phyloP scores from a whole-genome alignment of 2,888 invertebrate species.

The Pseudeuparius sepicola region DNA sequence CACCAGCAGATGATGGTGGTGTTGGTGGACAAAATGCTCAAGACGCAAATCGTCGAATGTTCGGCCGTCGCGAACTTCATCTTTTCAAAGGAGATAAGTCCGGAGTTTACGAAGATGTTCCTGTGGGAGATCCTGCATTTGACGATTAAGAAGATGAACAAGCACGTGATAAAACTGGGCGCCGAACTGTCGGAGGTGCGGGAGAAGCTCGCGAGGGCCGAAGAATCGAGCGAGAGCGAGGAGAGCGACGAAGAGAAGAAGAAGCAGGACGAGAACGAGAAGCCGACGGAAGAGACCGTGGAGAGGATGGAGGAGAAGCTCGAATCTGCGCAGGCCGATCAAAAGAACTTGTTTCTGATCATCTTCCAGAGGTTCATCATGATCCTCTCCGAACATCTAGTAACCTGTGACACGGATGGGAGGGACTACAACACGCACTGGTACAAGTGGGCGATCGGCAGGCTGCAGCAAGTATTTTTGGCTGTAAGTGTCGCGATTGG shows the following conservation, averaged over 20 bases:
- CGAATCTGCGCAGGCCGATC: constrained; percentile 91
- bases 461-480: constrained; percentile 90
- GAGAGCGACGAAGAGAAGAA: constrained; percentile 45
- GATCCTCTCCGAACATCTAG: constrained; percentile 92
- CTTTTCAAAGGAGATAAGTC: constrained; percentile 87
- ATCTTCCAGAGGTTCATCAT: constrained; percentile 98
- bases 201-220: constrained; percentile 76
- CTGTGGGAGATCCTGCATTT: constrained; percentile 95
- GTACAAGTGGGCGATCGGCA: constrained; percentile 92
- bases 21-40: constrained; percentile 91
- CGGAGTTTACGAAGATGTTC: constrained; percentile 86
- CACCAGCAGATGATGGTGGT: constrained; percentile 98
- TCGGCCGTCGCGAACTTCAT: constrained; percentile 97
- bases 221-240: constrained; percentile 74
- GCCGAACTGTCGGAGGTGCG: constrained; percentile 75
- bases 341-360: constrained; percentile 92
- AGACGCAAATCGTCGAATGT: constrained; percentile 94
- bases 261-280: constrained; percentile 42
- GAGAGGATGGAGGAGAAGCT: constrained; percentile 93
- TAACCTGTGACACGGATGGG: constrained; percentile 86
- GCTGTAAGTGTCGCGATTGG: constrained; percentile 54
- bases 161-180: constrained; percentile 78
- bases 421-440: constrained; percentile 88
- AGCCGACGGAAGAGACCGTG: constrained; percentile 73
- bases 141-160: constrained; percentile 94